These are phyloP conservation scores for Acanthopleura granulata DNA, from an alignment of 2,888 invertebrate species.

Conservation along the genomic window DNA sequence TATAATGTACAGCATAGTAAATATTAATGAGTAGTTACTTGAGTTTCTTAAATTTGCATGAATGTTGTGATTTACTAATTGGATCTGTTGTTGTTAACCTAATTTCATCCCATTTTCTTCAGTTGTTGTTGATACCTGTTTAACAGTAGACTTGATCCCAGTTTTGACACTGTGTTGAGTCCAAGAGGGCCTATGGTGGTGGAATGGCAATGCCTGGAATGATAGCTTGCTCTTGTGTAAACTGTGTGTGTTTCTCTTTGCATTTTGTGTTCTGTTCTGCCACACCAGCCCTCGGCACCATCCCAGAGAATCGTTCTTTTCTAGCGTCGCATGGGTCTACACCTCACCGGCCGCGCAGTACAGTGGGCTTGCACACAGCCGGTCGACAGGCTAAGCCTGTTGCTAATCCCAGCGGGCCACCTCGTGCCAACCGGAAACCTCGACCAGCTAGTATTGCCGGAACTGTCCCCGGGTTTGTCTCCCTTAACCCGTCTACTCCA, in stretches of 20 bases:
- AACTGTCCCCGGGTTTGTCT: conserved; percentile 57
- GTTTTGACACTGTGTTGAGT: too few species aligned
- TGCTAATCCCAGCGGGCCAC: conserved; percentile 43
- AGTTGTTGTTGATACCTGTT: too few species aligned
- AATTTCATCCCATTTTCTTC: too few species aligned
- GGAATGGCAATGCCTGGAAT: neutral
- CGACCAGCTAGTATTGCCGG: conserved; percentile 60
- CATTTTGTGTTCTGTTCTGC: conserved; percentile 16
- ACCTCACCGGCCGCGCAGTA: conserved; percentile 49
- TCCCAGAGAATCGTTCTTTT: conserved; percentile 63
- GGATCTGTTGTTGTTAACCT: too few species aligned
- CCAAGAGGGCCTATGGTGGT: neutral
- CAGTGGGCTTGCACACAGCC: conserved; percentile 39
- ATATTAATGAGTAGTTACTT: too few species aligned
- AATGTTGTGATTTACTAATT: too few species aligned
- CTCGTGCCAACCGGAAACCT: conserved; percentile 44
- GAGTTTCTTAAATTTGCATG: too few species aligned
- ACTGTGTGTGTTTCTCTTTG: conserved; percentile 17
- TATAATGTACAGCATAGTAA: too few species aligned
- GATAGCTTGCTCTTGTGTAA: conserved; percentile 16
- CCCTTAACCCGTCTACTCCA: conserved; percentile 39
- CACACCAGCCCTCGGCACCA: conserved; percentile 56
- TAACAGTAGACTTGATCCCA: too few species aligned
- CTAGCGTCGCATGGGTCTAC: conserved; percentile 49
- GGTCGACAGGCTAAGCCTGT: conserved; percentile 44